phyloP scores from a whole-genome alignment of 1,140 invertebrate genomes.

The Drosophila sechellia region DNA sequence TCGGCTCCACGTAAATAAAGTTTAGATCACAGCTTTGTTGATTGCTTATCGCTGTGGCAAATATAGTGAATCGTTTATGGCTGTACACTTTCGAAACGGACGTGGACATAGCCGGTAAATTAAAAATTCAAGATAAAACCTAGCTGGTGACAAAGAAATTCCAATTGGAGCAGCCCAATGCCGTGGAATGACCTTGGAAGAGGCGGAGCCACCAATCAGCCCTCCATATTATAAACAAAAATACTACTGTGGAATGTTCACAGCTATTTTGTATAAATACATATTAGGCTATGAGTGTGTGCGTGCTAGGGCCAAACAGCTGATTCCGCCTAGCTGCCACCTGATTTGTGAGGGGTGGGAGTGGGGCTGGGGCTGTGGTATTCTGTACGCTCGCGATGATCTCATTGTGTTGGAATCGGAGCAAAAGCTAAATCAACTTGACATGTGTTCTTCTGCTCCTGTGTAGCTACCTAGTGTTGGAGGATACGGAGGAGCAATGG shows the following conservation, averaged over 20 bases:
- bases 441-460: constrained; percentile 18
- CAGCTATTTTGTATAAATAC: constrained; percentile 19
- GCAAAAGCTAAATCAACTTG: constrained; percentile 15
- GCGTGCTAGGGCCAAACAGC: constrained; percentile 43
- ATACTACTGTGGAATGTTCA: constrained; percentile 34
- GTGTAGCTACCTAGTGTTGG: constrained; percentile 11
- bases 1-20: constrained; percentile 51
- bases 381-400: constrained; percentile 48
- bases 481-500: constrained; percentile 87
- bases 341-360: constrained; percentile 32
- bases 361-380: constrained; percentile 22
- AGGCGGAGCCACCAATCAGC: constrained; percentile 30
- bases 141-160: not conserved
- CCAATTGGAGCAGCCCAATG: constrained; percentile 15
- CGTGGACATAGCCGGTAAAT: constrained; percentile 24
- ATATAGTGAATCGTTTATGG: constrained; percentile 17
- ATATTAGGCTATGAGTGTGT: not conserved
- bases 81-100: constrained; percentile 12
- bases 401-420: constrained; percentile 42
- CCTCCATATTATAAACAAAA: constrained; percentile 35
- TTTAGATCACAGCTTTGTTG: constrained; percentile 15
- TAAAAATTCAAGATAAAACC: not conserved
- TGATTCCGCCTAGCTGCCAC: constrained; percentile 36
- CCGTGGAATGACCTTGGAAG: constrained; percentile 44
- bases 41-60: constrained; percentile 7